These are phyloP conservation scores for Drosophila sordidapex DNA, from an alignment of 2,888 invertebrate genomes.

Conservation along the genomic window DNA sequence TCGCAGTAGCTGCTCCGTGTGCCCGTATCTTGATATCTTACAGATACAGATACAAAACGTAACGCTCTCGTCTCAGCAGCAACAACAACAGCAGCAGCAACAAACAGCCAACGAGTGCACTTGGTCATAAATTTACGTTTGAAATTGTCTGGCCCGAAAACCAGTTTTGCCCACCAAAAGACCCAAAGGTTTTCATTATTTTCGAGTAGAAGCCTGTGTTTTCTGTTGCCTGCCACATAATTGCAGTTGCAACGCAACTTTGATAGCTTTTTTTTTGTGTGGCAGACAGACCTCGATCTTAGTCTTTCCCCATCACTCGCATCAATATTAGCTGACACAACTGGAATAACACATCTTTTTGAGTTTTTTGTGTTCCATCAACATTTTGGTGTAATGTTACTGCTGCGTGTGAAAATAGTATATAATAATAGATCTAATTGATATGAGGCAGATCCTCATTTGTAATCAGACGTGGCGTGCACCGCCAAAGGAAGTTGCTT, in stretches of 20 bases:
- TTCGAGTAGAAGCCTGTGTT: conserved; percentile 38
- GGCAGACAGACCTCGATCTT: conserved; percentile 14
- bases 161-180: conserved; percentile 63
- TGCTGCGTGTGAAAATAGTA: conserved; percentile 42
- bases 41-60: conserved; percentile 71
- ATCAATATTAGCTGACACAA: conserved; percentile 45
- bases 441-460: conserved; percentile 25
- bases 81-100: conserved; percentile 23
- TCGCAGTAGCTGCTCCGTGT: conserved; percentile 65
- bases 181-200: conserved; percentile 73
- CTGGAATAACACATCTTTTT: conserved; percentile 7
- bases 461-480: conserved; percentile 25
- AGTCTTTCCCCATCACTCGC: conserved; percentile 10
- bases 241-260: conserved; percentile 52
- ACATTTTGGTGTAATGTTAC: conserved; percentile 34
- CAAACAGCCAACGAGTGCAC: conserved; percentile 47
- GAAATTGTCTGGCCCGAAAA: conserved; percentile 70
- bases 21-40: conserved; percentile 75
- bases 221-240: conserved; percentile 26
- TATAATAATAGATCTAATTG: conserved; percentile 33
- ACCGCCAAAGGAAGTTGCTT: conserved; percentile 26
- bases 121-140: conserved; percentile 80
- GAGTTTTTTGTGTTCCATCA: neutral
- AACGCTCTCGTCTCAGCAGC: conserved; percentile 43
- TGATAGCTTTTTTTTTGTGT: conserved; percentile 30